Evolutionary conservation across 2,113 vertebrate species (phyloP), one percentile per base, ranked within the genome.

Genomic region (Etheostoma cragini): DNA sequence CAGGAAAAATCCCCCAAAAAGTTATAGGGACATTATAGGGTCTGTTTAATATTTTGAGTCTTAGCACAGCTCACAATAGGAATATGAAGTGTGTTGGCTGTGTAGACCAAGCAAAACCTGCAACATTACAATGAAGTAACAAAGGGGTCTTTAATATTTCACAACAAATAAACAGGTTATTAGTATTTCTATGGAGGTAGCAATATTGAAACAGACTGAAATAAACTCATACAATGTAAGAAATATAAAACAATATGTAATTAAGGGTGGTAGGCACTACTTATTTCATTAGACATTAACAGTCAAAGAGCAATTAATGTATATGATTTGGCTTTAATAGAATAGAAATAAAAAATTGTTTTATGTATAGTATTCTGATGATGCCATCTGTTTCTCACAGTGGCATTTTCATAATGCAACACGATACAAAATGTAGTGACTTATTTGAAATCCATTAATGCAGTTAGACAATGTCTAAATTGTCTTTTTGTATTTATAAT

Each of bases 401-500:
- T 62, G 21, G 26, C 19, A 22, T 75, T 58, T 24, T 75, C 35
- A 50, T 50, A 22, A 61, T 78, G 30, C 57, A 76, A 76, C 22
- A 63, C 56, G 7, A 46, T 50, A 57, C 49, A 46, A 45, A 71
- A 35, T 35, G 35, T 76, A 53, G 50, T 64, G 13, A 74, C 35
- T 72, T 13, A 76, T 22, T 64, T 78, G 26, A 78, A 63, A 72
- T 86, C 53, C 72, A 80, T 78, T 58, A 82, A 86, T 88, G 87
- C 87, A 83, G 80, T 87, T 87, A 81, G 64, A 84, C 58, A 62
- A 57, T 77, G 64, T 83, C 60, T 49, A 24, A 62, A 71, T 58
- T 60, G 52, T 78, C 42, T 86, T 60, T 79, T 45, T 90, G 80
- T 91, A 76, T 77, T 86, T 82, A 65, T 88, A 17, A 67, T 76